Percentiles rank a stretch among this genome's conserved stretches.
phyloP scores from a whole-genome alignment of 1,140 invertebrate species.

The Drosophila baimaii region DNA sequence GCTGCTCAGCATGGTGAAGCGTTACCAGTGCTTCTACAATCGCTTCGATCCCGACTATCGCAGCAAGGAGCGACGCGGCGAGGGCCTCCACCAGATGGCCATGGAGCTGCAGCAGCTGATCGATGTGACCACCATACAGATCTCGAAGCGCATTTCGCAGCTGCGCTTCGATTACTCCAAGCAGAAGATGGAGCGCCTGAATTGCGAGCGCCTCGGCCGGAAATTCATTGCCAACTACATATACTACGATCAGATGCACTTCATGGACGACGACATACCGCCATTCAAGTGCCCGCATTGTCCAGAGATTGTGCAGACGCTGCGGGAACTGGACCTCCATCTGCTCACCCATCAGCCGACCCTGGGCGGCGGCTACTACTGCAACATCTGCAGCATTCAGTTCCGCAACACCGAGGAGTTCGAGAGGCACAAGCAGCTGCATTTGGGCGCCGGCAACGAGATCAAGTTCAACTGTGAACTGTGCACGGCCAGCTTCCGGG shows the following conservation, averaged over 20 bases:
- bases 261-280: constrained; percentile 80
- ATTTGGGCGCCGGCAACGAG: constrained; percentile 64
- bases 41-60: constrained; percentile 79
- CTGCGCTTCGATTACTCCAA: constrained; percentile 81
- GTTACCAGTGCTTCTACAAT: constrained; percentile 79
- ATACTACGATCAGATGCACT: constrained; percentile 78
- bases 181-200: constrained; percentile 73
- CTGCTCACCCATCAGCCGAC: constrained; percentile 71
- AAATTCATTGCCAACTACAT: constrained; percentile 73
- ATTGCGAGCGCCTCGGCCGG: constrained; percentile 67
- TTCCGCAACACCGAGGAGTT: constrained; percentile 71
- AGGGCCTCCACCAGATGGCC: constrained; percentile 78
- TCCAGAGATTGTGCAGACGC: constrained; percentile 68
- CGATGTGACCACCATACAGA: constrained; percentile 78
- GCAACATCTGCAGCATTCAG: constrained; percentile 68
- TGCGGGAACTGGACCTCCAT: constrained; percentile 73
- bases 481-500: constrained; percentile 79
- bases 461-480: constrained; percentile 75
- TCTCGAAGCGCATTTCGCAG: constrained; percentile 79
- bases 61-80: constrained; percentile 78
- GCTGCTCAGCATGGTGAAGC: constrained; percentile 70
- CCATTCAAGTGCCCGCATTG: constrained; percentile 80
- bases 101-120: constrained; percentile 71
- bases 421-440: constrained; percentile 72
- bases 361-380: constrained; percentile 61